Evolutionary conservation across 2,888 invertebrate genomes (phyloP).

Genomic region (Diplolepis rosae): DNA sequence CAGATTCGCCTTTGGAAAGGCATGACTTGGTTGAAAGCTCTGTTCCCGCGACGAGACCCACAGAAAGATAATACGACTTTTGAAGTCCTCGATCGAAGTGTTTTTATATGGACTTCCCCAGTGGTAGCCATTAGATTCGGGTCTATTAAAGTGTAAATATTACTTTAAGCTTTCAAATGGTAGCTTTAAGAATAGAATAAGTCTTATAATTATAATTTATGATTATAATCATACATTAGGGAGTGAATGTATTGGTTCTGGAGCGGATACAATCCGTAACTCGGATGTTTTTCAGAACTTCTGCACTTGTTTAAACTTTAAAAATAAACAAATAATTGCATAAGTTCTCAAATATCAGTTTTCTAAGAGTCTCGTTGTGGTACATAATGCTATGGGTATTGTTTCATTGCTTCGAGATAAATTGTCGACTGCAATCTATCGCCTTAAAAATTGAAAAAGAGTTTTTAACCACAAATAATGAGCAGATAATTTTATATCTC

Average conservation of each 20-base stretch:
- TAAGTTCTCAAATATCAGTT: neutral
- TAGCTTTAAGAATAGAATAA: slow-evolving; percentile 7
- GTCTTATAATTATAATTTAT: slow-evolving; percentile 22
- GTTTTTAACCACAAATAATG: slow-evolving; percentile 20
- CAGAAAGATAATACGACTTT: slow-evolving; percentile 66
- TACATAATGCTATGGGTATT: slow-evolving; percentile 17
- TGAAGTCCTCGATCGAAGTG: neutral
- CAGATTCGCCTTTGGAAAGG: slow-evolving; percentile 69
- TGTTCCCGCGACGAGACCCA: slow-evolving; percentile 65
- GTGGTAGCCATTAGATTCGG: slow-evolving; percentile 8
- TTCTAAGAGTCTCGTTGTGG: slow-evolving; percentile 31
- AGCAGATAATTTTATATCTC: neutral
- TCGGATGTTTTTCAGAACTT: neutral
- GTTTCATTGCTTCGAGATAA: slow-evolving; percentile 21
- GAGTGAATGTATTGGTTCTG: slow-evolving; percentile 14
- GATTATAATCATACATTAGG: slow-evolving; percentile 7
- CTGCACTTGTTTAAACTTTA: neutral
- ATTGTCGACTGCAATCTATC: neutral
- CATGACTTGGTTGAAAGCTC: slow-evolving; percentile 71
- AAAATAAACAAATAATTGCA: neutral
- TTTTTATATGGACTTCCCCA: slow-evolving; percentile 16
- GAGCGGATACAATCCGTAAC: slow-evolving; percentile 5
- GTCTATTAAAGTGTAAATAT: slow-evolving; percentile 24
- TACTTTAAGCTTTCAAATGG: slow-evolving; percentile 17
- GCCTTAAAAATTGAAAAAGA: slow-evolving; percentile 7